Conservation (phyloP, 2,113 vertebrate species). For the Rana temporaria region DNA sequence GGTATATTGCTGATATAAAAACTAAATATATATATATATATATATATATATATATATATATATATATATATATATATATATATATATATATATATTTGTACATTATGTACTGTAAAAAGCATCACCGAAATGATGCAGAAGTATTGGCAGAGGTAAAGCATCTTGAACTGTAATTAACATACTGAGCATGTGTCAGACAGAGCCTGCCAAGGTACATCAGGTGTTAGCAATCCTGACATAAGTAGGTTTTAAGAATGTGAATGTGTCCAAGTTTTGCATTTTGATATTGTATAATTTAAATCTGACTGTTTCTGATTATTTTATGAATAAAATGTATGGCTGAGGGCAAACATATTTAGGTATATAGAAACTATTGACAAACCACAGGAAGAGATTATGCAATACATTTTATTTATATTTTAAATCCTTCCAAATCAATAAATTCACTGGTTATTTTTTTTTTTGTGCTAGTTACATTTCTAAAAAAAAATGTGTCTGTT, state of each 20-base stretch:
- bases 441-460: too few species aligned
- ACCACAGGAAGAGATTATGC: too few species aligned
- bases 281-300: background rate
- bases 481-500: too few species aligned
- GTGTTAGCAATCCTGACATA: constrained; percentile 41
- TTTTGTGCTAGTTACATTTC: too few species aligned
- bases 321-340: background rate
- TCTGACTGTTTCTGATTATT: background rate
- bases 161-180: constrained; percentile 51
- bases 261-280: constrained; percentile 17
- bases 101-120: constrained; percentile 29
- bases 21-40: too few species aligned
- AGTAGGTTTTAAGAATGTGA: constrained; percentile 34
- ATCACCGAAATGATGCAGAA: constrained; percentile 24
- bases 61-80: too few species aligned
- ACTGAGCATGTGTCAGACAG: constrained; percentile 49
- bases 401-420: too few species aligned
- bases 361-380: too few species aligned
- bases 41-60: too few species aligned
- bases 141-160: constrained; percentile 45
- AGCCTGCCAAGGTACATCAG: constrained; percentile 52
- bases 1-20: background rate
- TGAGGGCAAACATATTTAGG: too few species aligned
- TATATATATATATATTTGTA: constrained; percentile 21
- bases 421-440: too few species aligned